phyloP scores from a whole-genome alignment of 2,888 invertebrate species.

The Chymomyza amoena region DNA sequence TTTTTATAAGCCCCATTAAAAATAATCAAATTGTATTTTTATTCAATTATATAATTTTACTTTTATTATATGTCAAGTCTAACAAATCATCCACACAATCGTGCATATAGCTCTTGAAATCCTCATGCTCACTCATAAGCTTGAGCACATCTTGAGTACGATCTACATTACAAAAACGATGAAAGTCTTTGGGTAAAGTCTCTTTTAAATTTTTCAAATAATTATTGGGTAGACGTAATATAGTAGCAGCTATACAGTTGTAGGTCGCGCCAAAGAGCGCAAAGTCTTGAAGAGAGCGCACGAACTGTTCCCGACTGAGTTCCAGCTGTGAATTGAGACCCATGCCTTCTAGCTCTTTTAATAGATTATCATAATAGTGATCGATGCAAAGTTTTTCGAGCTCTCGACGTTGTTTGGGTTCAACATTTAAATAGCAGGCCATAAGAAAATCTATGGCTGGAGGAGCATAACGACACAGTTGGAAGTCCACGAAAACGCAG shows the following conservation, averaged over 20 bases:
- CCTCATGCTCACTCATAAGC: conserved; percentile 49
- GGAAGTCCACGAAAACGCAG: conserved; percentile 77
- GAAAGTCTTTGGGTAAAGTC: conserved; percentile 71
- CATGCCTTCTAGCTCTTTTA: conserved; percentile 62
- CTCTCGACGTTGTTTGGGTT: conserved; percentile 43
- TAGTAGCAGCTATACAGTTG: conserved; percentile 74
- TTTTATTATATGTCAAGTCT: conserved; percentile 44
- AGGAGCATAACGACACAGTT: conserved; percentile 74
- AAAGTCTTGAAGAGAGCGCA: conserved; percentile 72
- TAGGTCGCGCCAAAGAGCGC: conserved; percentile 76
- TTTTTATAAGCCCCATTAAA: background rate
- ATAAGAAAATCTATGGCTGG: conserved; percentile 75
- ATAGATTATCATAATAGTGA: conserved; percentile 64
- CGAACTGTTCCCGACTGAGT: conserved; percentile 71
- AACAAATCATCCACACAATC: conserved; percentile 70
- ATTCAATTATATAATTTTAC: background rate
- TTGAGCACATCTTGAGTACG: conserved; percentile 55
- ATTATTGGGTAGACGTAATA: conserved; percentile 73
- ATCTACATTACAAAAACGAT: conserved; percentile 75
- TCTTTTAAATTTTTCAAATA: conserved; percentile 73
- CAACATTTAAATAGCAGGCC: conserved; percentile 69
- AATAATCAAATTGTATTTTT: background rate
- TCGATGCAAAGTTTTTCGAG: conserved; percentile 40
- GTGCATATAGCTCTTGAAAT: conserved; percentile 55
- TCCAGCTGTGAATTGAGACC: conserved; percentile 61